Evolutionary conservation across 2,113 vertebrate genomes (phyloP).

Genomic region (Semnornis frantzii): DNA sequence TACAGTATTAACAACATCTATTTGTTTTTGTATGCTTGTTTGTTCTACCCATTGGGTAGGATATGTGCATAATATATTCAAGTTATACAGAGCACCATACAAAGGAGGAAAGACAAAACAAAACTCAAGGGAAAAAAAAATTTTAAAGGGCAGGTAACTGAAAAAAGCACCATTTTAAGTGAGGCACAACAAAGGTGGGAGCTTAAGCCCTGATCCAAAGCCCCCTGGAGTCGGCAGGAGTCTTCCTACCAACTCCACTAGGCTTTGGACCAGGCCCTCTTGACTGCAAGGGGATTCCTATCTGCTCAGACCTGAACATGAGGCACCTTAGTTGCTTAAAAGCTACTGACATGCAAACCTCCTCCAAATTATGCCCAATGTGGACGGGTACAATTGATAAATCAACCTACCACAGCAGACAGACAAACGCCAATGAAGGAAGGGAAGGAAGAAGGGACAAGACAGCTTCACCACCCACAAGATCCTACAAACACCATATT

Average conservation of each 20-base stretch:
- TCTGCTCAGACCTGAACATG: constrained; percentile 84
- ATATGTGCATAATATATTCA: constrained; percentile 98
- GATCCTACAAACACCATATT: background rate
- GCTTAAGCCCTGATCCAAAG: constrained; percentile 23
- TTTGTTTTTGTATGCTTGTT: constrained; percentile 77
- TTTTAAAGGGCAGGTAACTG: constrained; percentile 84
- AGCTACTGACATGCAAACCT: constrained; percentile 82
- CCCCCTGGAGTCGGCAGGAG: background rate
- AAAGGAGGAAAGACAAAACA: constrained; percentile 78
- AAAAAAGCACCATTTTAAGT: constrained; percentile 95
- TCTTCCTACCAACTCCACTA: background rate
- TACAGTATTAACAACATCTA: constrained; percentile 92
- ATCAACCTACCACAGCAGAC: constrained; percentile 60
- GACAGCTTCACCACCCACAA: constrained; percentile 21
- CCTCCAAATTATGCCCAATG: constrained; percentile 68
- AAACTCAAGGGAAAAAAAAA: constrained; percentile 60
- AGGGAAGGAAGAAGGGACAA: background rate
- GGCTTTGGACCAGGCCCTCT: constrained; percentile 26
- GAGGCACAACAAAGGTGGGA: constrained; percentile 93
- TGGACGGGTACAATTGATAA: constrained; percentile 19
- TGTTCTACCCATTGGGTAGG: constrained; percentile 98
- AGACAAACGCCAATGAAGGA: constrained; percentile 56
- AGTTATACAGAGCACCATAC: constrained; percentile 97
- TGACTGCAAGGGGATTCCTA: constrained; percentile 86
- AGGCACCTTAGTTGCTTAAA: constrained; percentile 84